A percentile compares a stretch with the other conserved stretches of the same genome.
These are phyloP conservation scores for Ephestia elutella DNA, from an alignment of 1,140 invertebrate genomes.

Conservation along the genomic window DNA sequence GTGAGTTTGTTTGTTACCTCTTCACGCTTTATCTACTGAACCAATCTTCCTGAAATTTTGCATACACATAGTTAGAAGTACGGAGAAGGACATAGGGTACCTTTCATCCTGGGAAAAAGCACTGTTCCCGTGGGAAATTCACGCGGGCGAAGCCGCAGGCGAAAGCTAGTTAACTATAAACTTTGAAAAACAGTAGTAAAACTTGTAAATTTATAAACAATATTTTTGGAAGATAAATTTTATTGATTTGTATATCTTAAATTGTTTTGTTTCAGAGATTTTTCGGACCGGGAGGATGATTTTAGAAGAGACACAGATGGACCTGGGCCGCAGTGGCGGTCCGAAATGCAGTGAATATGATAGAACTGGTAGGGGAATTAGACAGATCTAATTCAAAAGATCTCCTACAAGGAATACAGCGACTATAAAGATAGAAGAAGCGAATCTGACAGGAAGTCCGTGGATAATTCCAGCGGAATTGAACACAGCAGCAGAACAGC, in stretches of 20 bases:
- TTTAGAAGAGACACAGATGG: conserved; percentile 62
- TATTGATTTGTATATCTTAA: not conserved
- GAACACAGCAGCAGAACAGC: conserved; percentile 57
- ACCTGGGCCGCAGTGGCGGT: conserved; percentile 61
- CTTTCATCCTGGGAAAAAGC: no score
- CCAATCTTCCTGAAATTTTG: no score
- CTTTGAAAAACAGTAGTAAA: no score
- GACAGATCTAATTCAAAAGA: conserved; percentile 70
- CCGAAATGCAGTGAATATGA: conserved; percentile 72
- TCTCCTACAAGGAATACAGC: conserved; percentile 61
- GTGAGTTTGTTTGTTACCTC: no score
- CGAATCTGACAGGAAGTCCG: conserved; percentile 60
- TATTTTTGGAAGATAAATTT: not conserved
- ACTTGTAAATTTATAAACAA: no score
- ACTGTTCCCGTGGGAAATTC: no score
- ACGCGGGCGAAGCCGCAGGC: no score
- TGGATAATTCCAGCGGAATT: conserved; percentile 34
- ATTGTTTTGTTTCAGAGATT: conserved; percentile 50
- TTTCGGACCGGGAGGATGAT: conserved; percentile 68
- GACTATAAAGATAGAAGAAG: conserved; percentile 61
- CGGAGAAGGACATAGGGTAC: no score
- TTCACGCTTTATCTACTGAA: no score
- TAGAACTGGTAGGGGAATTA: conserved; percentile 55
- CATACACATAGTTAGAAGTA: no score
- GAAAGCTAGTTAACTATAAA: no score